These are phyloP conservation scores for Nesospiza acunhae DNA, from an alignment of 2,113 vertebrate genomes.

Conservation along the genomic window DNA sequence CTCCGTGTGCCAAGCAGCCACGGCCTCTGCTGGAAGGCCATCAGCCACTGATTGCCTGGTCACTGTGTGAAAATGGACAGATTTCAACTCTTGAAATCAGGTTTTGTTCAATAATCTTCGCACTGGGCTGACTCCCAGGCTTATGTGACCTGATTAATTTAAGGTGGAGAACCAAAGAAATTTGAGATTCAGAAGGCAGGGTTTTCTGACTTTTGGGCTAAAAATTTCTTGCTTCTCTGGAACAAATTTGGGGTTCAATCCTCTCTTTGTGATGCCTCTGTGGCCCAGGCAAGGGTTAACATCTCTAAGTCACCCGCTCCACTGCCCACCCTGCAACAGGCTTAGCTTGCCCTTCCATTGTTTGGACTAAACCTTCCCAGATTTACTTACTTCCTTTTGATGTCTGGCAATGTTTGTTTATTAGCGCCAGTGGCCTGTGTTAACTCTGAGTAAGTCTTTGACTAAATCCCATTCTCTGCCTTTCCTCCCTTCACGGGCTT, in stretches of 20 bases:
- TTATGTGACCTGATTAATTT: not conserved
- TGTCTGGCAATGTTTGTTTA: conserved; percentile 78
- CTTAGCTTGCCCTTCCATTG: conserved; percentile 71
- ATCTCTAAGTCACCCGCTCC: conserved; percentile 40
- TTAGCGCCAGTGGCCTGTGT: conserved; percentile 74
- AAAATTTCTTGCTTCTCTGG: not conserved
- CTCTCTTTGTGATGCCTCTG: not conserved
- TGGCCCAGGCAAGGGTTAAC: conserved; percentile 65
- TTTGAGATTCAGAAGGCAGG: not conserved
- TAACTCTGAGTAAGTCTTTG: conserved; percentile 68
- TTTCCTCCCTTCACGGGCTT: conserved; percentile 65
- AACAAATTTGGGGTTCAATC: not conserved
- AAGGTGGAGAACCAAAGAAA: not conserved
- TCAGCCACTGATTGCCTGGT: not conserved
- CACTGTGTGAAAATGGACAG: not conserved
- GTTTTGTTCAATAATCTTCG: not conserved
- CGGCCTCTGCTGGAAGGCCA: not conserved
- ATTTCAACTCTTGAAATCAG: not conserved
- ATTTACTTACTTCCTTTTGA: conserved; percentile 77
- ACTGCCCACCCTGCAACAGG: conserved; percentile 43
- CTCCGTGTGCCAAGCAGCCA: not conserved
- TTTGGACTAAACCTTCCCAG: conserved; percentile 71
- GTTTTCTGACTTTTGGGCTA: not conserved
- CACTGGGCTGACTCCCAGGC: not conserved
- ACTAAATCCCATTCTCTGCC: conserved; percentile 66